Conservation (phyloP, 1,140 invertebrate genomes). For the Leptinotarsa undecemlineata region DNA sequence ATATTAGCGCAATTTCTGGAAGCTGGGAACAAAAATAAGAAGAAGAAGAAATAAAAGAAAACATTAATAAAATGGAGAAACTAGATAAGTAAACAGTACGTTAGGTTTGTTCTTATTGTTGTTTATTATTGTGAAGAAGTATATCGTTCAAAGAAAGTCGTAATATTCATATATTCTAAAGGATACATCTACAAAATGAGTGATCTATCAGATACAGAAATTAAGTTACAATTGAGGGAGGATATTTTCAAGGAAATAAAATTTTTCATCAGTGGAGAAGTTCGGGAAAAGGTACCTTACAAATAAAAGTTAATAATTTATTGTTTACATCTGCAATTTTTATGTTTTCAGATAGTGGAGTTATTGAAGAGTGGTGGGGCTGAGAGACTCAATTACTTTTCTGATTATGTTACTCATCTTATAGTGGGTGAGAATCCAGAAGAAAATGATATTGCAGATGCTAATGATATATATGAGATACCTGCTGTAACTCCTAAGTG, state of each 20-base stretch:
- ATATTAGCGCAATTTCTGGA: no score
- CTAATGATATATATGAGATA: constrained; percentile 88
- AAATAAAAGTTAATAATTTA: background rate
- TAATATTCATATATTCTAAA: no score
- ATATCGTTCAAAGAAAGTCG: no score
- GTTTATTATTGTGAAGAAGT: no score
- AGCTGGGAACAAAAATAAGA: no score
- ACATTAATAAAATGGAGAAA: no score
- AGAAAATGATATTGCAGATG: constrained; percentile 80
- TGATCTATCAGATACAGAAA: constrained; percentile 40
- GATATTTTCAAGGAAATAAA: constrained; percentile 67
- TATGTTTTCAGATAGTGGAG: constrained; percentile 69
- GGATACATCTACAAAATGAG: constrained; percentile 36
- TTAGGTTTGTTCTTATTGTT: no score
- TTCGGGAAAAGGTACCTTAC: constrained; percentile 64
- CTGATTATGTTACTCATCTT: constrained; percentile 86
- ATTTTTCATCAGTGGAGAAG: constrained; percentile 72
- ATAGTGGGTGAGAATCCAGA: constrained; percentile 80
- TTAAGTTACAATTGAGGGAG: constrained; percentile 47
- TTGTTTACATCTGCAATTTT: background rate
- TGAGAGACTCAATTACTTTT: constrained; percentile 81
- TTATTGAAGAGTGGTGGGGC: constrained; percentile 80
- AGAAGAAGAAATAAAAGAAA: no score
- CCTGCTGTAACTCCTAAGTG: constrained; percentile 84
- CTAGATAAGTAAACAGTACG: no score